Evolutionary conservation across 2,113 vertebrate species (phyloP).

Genomic region (Coracopsis vasa): DNA sequence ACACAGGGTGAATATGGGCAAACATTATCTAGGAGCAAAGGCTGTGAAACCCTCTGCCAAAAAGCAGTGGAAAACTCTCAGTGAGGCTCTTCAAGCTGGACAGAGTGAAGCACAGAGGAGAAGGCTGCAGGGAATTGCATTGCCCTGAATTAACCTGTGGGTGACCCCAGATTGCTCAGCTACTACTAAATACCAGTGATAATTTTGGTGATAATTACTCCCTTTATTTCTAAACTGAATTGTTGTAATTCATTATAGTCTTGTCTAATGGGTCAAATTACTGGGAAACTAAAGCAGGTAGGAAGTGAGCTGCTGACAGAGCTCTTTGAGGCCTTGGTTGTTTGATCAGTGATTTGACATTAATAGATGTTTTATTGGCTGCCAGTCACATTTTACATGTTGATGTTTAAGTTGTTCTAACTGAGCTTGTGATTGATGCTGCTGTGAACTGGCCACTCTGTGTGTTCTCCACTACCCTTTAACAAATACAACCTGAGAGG

Average conservation of each 20-base stretch:
- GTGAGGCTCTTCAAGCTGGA: background rate
- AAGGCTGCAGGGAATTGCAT: background rate
- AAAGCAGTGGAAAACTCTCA: background rate
- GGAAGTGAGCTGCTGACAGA: background rate
- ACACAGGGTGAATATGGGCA: background rate
- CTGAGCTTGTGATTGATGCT: background rate
- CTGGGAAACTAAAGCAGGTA: background rate
- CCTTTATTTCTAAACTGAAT: slow-evolving; percentile 8
- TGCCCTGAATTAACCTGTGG: background rate
- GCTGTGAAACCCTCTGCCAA: background rate
- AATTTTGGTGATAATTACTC: slow-evolving; percentile 34
- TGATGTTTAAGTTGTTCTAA: background rate
- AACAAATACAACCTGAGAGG: background rate
- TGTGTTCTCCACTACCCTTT: background rate
- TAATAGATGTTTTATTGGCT: background rate
- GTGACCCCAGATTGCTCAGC: background rate
- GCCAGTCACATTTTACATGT: background rate
- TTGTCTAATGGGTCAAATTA: background rate
- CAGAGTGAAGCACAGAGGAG: background rate
- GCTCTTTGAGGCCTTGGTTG: background rate
- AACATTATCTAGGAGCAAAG: background rate
- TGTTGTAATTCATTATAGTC: slow-evolving; percentile 1
- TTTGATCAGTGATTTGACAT: background rate
- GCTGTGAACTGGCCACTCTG: background rate
- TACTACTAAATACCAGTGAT: slow-evolving; percentile 17